Evolutionary conservation across 1,140 invertebrate species (phyloP).

Genomic region (Zaprionus lachaisei): DNA sequence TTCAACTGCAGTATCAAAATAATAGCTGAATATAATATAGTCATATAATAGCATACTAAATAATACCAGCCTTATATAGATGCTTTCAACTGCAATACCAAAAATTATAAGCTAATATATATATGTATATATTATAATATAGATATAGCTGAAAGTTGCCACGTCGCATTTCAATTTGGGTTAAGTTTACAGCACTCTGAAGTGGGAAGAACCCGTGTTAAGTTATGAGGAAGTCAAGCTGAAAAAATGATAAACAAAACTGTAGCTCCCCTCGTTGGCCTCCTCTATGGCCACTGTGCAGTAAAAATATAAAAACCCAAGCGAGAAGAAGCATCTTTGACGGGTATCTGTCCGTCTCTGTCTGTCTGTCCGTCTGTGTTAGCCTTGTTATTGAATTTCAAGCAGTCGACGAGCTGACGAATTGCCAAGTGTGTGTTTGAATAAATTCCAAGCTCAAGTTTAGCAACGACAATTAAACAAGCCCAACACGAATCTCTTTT

Average conservation of each 20-base stretch:
- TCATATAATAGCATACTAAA: too few relatives aligned
- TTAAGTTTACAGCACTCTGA: constrained; percentile 3
- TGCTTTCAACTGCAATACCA: background rate
- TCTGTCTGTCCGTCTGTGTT: background rate
- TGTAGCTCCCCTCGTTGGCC: too few relatives aligned
- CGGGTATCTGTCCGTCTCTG: background rate
- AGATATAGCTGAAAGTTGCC: too few relatives aligned
- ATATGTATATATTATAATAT: too few relatives aligned
- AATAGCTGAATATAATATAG: too few relatives aligned
- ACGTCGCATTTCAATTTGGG: too few relatives aligned
- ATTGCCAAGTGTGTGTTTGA: constrained; percentile 14
- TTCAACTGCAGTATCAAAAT: background rate
- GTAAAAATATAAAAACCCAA: background rate
- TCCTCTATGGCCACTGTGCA: background rate
- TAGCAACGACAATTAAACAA: constrained; percentile 22
- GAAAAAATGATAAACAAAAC: background rate
- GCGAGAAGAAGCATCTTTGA: constrained; percentile 13
- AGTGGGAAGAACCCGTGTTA: background rate
- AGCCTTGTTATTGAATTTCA: constrained; percentile 77
- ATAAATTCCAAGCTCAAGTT: constrained; percentile 7
- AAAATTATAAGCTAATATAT: too few relatives aligned
- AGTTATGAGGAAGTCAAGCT: constrained; percentile 25
- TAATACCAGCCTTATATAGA: background rate
- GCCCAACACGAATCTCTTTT: constrained; percentile 18
- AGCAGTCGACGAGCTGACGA: constrained; percentile 30